Base-by-base conservation (phyloP, 1,140 invertebrate species). In the Habropoda laboriosa region DNA sequence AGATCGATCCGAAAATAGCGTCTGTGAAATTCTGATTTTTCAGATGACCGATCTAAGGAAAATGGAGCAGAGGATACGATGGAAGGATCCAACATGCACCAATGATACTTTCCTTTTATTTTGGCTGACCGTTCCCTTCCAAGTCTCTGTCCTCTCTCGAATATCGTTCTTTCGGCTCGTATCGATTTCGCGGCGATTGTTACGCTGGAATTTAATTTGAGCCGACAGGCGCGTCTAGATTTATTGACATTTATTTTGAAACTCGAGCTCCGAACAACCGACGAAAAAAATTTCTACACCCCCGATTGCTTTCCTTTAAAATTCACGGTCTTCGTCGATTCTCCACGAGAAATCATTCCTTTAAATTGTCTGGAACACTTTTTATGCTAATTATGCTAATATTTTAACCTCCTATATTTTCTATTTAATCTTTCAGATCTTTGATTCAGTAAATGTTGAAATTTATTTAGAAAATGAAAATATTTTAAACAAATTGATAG, bases 241-340 rank as follows among this genome's bases (percentile, higher is more conserved):
- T 91, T 87, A 89, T 89, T 67, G 86, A 79, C 82, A 88, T 91
- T 90, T 87, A 88, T 86, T 87, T 88, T 87, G 87, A 90, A 90
- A 91, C 89, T 73, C 76, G 88, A 90, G 67, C 66, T 64, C 35
- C 47, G 58, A 6, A 27, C 21, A 4, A 32, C 21, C 32, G 76
- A 80, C 58, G 70, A 81, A 66, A 82, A 81, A 60, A 51, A 70
- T n/a, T n/a, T n/a, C 63, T 12, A 42, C 42, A 27, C 27, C 27
- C 42, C 58, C 63, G 68, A 82, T 85, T 82, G 70, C 70, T 1
- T 71, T 57, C n/a, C 18, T 42, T 27, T 68, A 27, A 21, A 27
- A 3, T 3, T 30, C 2, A 18, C 8, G 18, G 30, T 27, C 24
- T 64, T 45, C 12, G 13, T 24, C 16, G 13, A 42, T 18, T 45